These are phyloP conservation scores for Galeruca laticollis DNA, from an alignment of 2,888 invertebrate species.

Conservation along the genomic window DNA sequence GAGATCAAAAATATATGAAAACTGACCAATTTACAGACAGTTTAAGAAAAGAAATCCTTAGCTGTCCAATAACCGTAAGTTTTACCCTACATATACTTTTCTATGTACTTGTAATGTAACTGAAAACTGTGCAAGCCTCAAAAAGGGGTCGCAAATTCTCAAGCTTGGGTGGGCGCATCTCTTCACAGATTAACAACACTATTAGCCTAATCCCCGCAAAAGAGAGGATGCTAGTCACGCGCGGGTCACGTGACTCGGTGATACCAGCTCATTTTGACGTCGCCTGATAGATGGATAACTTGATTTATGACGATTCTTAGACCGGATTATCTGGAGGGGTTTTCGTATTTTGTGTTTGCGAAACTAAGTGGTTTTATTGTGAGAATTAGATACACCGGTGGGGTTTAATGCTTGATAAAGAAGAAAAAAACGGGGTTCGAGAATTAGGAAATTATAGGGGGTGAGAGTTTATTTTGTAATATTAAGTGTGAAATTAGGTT, in stretches of 20 bases:
- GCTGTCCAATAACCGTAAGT: too few relatives aligned
- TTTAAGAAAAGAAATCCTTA: too few relatives aligned
- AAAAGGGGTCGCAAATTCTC: conserved; percentile 40
- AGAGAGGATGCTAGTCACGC: conserved; percentile 52
- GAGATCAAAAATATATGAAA: too few relatives aligned
- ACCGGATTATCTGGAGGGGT: conserved; percentile 45
- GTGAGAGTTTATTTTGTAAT: neutral
- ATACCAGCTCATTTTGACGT: conserved; percentile 53
- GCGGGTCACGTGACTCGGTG: conserved; percentile 56
- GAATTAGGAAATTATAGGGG: neutral
- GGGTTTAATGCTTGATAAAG: conserved; percentile 28
- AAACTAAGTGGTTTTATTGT: conserved; percentile 54
- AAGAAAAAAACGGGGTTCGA: conserved; percentile 3
- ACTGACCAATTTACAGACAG: too few relatives aligned
- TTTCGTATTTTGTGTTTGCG: conserved; percentile 49
- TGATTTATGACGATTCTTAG: conserved; percentile 55
- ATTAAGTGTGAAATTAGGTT: conserved; percentile 11
- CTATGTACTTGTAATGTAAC: too few relatives aligned
- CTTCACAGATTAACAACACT: conserved; percentile 65
- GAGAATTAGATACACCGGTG: conserved; percentile 40
- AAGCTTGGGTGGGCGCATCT: conserved; percentile 49
- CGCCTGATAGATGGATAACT: conserved; percentile 51
- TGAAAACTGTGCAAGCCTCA: neutral
- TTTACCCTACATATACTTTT: too few relatives aligned
- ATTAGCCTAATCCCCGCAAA: conserved; percentile 63